These are phyloP conservation scores for Menidia menidia DNA, from an alignment of 2,797 vertebrate species.

Conservation along the genomic window DNA sequence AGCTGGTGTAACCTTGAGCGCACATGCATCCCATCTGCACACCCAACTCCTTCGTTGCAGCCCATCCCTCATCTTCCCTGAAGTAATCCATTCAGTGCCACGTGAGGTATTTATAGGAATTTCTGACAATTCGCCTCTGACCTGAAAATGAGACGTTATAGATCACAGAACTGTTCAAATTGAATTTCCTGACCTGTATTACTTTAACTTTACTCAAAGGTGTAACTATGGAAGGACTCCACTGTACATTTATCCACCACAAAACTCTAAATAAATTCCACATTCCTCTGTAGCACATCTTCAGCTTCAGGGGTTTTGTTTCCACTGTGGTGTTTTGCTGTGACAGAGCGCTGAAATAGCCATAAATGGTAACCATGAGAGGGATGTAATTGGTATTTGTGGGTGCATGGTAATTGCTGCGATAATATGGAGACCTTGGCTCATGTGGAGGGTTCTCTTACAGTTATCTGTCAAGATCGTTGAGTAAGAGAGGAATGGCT, in stretches of 20 bases:
- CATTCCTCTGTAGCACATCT: conserved; percentile 12
- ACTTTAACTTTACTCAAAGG: conserved; percentile 3
- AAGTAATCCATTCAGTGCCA: conserved; percentile 54
- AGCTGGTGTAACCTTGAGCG: conserved; percentile 69
- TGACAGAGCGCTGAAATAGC: conserved; percentile 29
- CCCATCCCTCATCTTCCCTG: conserved; percentile 46
- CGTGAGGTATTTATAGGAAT: conserved; percentile 64
- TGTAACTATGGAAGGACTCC: background rate
- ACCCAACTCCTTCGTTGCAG: conserved; percentile 39
- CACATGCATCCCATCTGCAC: conserved; percentile 62
- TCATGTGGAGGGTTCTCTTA: conserved; percentile 28
- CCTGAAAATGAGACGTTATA: conserved; percentile 10
- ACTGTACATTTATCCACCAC: conserved; percentile 19
- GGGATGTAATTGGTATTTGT: conserved; percentile 59
- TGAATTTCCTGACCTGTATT: background rate
- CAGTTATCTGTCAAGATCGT: conserved; percentile 60
- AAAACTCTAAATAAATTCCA: conserved; percentile 28
- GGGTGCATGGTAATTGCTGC: conserved; percentile 50
- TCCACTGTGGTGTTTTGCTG: conserved; percentile 24
- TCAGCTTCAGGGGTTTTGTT: conserved; percentile 47
- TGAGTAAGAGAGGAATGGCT: conserved; percentile 18
- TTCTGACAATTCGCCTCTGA: conserved; percentile 22
- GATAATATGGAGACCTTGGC: conserved; percentile 46
- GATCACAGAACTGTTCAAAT: conserved; percentile 1
- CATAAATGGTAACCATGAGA: conserved; percentile 48